These are phyloP conservation scores for Drosophila repletoides DNA, from an alignment of 1,140 invertebrate genomes.

Conservation along the genomic window DNA sequence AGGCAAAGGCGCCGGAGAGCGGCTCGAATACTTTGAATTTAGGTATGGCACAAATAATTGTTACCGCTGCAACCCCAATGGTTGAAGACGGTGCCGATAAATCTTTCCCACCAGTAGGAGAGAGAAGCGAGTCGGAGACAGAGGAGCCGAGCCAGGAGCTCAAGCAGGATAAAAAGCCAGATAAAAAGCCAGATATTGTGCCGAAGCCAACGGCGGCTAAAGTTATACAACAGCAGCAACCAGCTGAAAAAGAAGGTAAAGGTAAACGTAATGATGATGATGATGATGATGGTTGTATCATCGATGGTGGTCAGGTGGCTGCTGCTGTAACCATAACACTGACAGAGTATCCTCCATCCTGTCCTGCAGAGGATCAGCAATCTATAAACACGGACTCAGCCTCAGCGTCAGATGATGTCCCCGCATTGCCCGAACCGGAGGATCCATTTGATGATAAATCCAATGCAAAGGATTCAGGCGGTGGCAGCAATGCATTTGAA, in stretches of 20 bases:
- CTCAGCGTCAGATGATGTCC: slow-evolving; percentile 44
- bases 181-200: slow-evolving; percentile 69
- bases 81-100: slow-evolving; percentile 86
- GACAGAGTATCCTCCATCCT: slow-evolving; percentile 59
- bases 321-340: slow-evolving; percentile 56
- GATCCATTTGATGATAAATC: slow-evolving; percentile 78
- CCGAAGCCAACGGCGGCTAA: slow-evolving; percentile 77
- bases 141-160: slow-evolving; percentile 8
- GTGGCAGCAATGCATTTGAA: slow-evolving; percentile 54
- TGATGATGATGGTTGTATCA: not conserved
- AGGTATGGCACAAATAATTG: slow-evolving; percentile 92
- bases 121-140: slow-evolving; percentile 50
- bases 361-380: slow-evolving; percentile 68
- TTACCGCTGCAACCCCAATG: slow-evolving; percentile 94
- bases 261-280: slow-evolving; percentile 38
- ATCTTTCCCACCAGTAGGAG: slow-evolving; percentile 82
- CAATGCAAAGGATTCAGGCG: slow-evolving; percentile 42
- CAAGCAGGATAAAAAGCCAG: slow-evolving; percentile 38
- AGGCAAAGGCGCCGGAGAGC: slow-evolving; percentile 63
- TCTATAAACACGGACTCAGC: slow-evolving; percentile 63
- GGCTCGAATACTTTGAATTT: slow-evolving; percentile 82
- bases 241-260: slow-evolving; percentile 75
- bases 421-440: slow-evolving; percentile 64
- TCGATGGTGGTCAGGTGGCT: slow-evolving; percentile 6
- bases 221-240: slow-evolving; percentile 80